These are phyloP conservation scores for Bolinopsis microptera DNA, from an alignment of 37 sponge, comb jelly and placozoan species.

Conservation along the genomic window DNA sequence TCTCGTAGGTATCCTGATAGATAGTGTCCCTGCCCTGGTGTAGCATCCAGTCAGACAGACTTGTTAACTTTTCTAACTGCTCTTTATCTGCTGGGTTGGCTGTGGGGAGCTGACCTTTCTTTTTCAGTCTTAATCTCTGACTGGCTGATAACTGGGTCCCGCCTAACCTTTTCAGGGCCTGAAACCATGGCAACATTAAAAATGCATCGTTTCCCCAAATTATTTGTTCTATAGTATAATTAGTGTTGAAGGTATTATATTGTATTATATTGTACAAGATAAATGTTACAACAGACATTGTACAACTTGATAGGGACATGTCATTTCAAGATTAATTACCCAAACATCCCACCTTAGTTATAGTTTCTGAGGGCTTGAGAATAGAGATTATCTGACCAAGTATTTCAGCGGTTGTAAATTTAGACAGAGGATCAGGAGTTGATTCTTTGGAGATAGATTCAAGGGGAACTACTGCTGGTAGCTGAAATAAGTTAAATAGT, in stretches of 20 bases:
- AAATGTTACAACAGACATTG: too few relatives aligned
- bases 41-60: conserved; percentile 7
- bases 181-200: too few relatives aligned
- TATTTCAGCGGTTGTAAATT: background rate
- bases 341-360: conserved; percentile 54
- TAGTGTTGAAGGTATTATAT: too few relatives aligned
- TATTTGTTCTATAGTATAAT: too few relatives aligned
- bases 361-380: conserved; percentile 21
- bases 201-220: too few relatives aligned
- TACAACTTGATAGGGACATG: too few relatives aligned
- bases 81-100: conserved; percentile 7
- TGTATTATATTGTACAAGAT: too few relatives aligned
- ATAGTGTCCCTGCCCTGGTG: conserved; percentile 34
- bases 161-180: conserved; percentile 38
- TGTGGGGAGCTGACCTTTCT: conserved; percentile 41
- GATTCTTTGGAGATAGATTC: background rate
- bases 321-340: too few relatives aligned
- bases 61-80: conserved; percentile 17
- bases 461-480: background rate
- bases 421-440: conserved; percentile 39
- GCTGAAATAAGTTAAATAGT: background rate
- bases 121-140: conserved; percentile 58
- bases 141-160: conserved; percentile 48
- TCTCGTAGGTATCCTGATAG: conserved; percentile 57
- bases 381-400: background rate